Conservation (phyloP, 2,797 vertebrate species). For the Halcyon badia region DNA sequence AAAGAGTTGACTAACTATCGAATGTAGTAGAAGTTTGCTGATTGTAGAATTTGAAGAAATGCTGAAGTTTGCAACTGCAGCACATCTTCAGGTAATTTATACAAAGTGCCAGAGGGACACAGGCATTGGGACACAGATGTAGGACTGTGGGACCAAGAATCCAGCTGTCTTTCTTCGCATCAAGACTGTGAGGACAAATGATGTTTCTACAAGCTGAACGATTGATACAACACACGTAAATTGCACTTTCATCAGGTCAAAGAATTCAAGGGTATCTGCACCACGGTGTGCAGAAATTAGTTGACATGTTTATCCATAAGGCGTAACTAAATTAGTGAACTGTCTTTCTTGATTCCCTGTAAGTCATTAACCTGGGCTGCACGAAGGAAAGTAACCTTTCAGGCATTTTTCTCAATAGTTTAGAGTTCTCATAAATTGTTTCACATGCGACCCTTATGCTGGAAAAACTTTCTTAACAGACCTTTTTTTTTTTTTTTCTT, state of each 20-base stretch:
- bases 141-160: not conserved
- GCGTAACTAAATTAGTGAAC: not conserved
- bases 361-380: not conserved
- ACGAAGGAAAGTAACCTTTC: not conserved
- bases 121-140: not conserved
- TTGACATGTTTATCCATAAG: not conserved
- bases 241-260: not conserved
- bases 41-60: no score
- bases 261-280: not conserved
- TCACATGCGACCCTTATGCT: not conserved
- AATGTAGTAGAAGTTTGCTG: no score
- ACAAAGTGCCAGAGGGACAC: not conserved
- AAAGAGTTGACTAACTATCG: no score
- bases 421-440: slow-evolving; percentile 26
- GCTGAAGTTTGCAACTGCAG: not conserved
- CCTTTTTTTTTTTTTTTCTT: no score
- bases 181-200: not conserved
- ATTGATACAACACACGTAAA: fast-evolving
- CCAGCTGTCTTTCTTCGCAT: not conserved
- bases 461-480: not conserved
- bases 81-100: not conserved
- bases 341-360: not conserved
- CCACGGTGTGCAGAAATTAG: not conserved
- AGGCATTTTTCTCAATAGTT: not conserved
- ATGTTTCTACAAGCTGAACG: not conserved